Evolutionary conservation across 2,797 vertebrate genomes (phyloP).

Genomic region (Melanotaenia maccullochi): DNA sequence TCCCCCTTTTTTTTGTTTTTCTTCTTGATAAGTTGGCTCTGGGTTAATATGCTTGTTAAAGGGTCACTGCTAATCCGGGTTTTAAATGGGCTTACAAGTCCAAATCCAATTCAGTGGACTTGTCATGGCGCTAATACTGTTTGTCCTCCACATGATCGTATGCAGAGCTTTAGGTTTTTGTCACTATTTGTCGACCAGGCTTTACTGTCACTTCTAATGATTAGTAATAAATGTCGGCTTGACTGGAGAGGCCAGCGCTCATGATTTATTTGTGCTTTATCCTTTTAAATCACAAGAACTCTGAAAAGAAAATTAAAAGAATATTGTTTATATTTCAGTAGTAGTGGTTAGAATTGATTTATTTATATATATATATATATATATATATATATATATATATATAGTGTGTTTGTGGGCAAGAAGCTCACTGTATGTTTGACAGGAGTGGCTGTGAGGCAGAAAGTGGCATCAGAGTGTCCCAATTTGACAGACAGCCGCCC

Average conservation of each 20-base stretch:
- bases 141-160: constrained; percentile 50
- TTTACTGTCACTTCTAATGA: constrained; percentile 11
- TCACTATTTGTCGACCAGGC: constrained; percentile 14
- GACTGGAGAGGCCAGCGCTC: constrained; percentile 19
- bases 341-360: background rate
- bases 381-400: no score
- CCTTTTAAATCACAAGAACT: constrained; percentile 19
- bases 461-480: constrained; percentile 30
- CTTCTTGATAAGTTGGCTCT: constrained; percentile 49
- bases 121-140: constrained; percentile 59
- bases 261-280: background rate
- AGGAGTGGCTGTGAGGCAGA: constrained; percentile 31
- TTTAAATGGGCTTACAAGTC: constrained; percentile 63
- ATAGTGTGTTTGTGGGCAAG: constrained; percentile 1
- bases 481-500: constrained; percentile 69
- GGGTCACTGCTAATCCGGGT: constrained; percentile 62
- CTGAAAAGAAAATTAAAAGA: background rate
- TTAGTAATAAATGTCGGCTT: constrained; percentile 6
- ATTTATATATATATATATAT: background rate
- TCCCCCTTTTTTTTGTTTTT: constrained; percentile 53
- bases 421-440: constrained; percentile 30
- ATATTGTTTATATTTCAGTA: constrained; percentile 6
- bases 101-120: constrained; percentile 66
- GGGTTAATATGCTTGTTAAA: constrained; percentile 71
- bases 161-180: constrained; percentile 24